Conservation (phyloP, 1,140 invertebrate genomes). For the Hypsibius dujardini region DNA sequence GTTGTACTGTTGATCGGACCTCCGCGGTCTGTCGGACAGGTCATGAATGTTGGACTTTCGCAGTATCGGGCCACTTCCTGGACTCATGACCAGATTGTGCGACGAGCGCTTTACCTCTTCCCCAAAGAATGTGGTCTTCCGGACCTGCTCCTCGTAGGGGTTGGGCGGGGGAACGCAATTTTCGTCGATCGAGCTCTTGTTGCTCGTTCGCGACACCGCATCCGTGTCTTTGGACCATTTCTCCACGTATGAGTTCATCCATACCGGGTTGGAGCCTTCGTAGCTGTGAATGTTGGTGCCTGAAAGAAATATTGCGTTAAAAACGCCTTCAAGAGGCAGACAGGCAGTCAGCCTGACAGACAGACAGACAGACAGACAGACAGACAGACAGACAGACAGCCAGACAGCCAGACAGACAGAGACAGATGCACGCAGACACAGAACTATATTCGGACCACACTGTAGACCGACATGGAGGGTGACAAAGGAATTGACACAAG, state of each 20-base stretch:
- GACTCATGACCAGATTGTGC: background rate
- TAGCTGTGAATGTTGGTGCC: slow-evolving; percentile 1
- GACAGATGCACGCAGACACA: no score
- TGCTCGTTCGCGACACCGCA: background rate
- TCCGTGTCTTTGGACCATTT: slow-evolving; percentile 16
- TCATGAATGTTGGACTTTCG: background rate
- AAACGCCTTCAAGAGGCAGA: no score
- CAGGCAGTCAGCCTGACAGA: no score
- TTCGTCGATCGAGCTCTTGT: background rate
- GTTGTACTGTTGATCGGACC: slow-evolving; percentile 11
- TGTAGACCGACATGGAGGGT: no score
- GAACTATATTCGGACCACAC: no score
- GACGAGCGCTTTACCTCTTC: background rate
- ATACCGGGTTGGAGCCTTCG: slow-evolving; percentile 12
- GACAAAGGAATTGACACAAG: no score
- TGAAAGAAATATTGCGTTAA: no score
- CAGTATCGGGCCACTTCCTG: background rate
- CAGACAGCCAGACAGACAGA: no score
- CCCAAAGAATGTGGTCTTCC: slow-evolving; percentile 13
- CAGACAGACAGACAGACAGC: no score
- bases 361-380: no score
- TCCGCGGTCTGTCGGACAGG: background rate
- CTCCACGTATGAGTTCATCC: slow-evolving; percentile 5
- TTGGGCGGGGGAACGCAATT: background rate
- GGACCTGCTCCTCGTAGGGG: slow-evolving; percentile 6